Evolutionary conservation across 1,140 invertebrate species (phyloP), one percentile per base, ranked within the genome.

Genomic region (Meteorus sp.): DNA sequence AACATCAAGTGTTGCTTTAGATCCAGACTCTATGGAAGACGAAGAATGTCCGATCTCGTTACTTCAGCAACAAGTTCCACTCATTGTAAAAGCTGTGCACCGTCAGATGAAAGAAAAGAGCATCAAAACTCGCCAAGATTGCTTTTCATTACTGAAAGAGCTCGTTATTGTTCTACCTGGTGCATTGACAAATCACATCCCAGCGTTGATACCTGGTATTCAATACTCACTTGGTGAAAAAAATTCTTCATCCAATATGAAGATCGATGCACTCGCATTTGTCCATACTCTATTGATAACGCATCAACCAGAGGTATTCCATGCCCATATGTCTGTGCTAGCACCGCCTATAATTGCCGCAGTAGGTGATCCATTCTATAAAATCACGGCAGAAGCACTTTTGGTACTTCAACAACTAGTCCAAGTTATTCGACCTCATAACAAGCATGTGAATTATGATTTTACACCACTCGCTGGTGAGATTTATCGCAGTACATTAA

Each of bases 231-330:
- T 98, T 17, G 88, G 89, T 0, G 95, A 98, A 69, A 97, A 96
- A 69, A 94, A 92, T 70, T 93, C 94, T 0, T 95, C 92, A 23
- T 97, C 94, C 43, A 98, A 97, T 68, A 98, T 99, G 93, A 98
- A 98, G 83, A 98, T 99, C 62, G 96, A 98, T 70, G 94, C 96
- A 0, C 78, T 99, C 56, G 88, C 93, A 39, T 99, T 99, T 79
- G 82, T 99, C 4, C 89, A 95, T 74, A 92, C 90, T 64, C 77
- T 98, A 50, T 75, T 98, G 22, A 85, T 87, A 27, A 90, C 92
- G 4, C 96, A 99, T 79, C 85, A 85, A 37, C 87, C 91, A 0
- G 84, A 85, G 71, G 79, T 76, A 3, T 84, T 86, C 64, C 86
- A 91, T 61, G 82, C 84, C 13, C 91, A 97, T 71, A 89, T 97